Evolutionary conservation across 2,888 invertebrate genomes (phyloP).

Genomic region (Halictus ligatus): DNA sequence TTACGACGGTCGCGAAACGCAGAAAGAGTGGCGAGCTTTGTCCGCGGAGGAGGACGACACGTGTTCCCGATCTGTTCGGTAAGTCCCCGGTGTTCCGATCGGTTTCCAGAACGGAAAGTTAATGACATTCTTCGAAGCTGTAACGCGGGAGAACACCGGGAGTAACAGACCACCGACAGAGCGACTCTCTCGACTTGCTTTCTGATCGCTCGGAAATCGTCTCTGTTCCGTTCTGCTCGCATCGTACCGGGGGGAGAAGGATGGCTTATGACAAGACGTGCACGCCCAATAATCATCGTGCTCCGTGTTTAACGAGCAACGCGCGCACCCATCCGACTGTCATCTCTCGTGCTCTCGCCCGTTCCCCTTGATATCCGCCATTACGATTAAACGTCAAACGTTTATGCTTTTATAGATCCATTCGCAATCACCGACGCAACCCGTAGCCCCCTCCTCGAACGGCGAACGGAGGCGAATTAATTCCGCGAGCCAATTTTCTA

Average conservation of each 20-base stretch:
- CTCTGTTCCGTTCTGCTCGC: background rate
- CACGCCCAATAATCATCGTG: constrained; percentile 5
- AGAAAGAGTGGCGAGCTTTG: constrained; percentile 23
- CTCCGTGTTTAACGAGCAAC: constrained; percentile 13
- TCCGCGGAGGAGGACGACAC: background rate
- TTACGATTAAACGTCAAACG: constrained; percentile 12
- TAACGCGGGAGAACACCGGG: constrained; percentile 16
- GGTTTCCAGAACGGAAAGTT: constrained; percentile 19
- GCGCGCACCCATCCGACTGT: background rate
- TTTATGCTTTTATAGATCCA: background rate
- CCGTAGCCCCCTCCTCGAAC: background rate
- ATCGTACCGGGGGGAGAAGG: constrained; percentile 45
- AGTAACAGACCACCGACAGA: background rate
- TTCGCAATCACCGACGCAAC: background rate
- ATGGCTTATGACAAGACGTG: constrained; percentile 32
- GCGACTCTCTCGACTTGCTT: constrained; percentile 48
- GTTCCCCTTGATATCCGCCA: background rate
- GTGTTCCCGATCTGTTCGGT: background rate
- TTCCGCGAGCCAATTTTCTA: background rate
- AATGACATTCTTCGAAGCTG: constrained; percentile 31
- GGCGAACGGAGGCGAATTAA: background rate
- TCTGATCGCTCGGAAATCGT: constrained; percentile 38
- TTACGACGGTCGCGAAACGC: constrained; percentile 40
- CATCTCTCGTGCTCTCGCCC: background rate
- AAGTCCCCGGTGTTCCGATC: background rate